These are phyloP conservation scores for Bugulina stolonifera DNA, from an alignment of 2,888 invertebrate species.

Conservation along the genomic window DNA sequence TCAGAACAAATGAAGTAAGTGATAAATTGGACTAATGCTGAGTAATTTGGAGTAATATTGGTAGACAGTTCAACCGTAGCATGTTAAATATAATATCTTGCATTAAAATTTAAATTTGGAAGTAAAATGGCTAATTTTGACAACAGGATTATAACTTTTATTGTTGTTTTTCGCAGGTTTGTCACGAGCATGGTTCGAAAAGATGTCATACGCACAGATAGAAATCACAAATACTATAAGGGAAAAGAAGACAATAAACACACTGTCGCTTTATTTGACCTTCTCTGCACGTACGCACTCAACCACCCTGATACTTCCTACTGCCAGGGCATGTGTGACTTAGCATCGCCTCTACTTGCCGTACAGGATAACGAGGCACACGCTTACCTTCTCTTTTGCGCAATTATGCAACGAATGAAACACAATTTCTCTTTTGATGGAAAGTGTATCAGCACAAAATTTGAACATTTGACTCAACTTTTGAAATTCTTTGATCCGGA, in stretches of 20 bases:
- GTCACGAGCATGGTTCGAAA: constrained; percentile 93
- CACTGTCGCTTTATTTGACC: constrained; percentile 84
- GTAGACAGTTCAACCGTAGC: too few relatives aligned
- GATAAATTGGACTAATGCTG: too few relatives aligned
- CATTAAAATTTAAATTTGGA: too few relatives aligned
- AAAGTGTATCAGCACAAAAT: constrained; percentile 86
- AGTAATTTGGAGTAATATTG: too few relatives aligned
- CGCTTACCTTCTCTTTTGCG: constrained; percentile 93
- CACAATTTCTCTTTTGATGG: constrained; percentile 83
- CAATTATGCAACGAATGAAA: constrained; percentile 80
- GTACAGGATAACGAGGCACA: constrained; percentile 94
- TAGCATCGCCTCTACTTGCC: constrained; percentile 89
- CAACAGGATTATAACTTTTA: background rate
- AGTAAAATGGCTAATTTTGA: too few relatives aligned
- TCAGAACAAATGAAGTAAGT: constrained; percentile 2
- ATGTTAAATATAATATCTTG: too few relatives aligned
- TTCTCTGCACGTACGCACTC: constrained; percentile 89
- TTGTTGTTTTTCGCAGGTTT: constrained; percentile 53
- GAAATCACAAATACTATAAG: constrained; percentile 82
- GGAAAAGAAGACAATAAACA: constrained; percentile 79
- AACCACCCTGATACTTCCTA: constrained; percentile 93
- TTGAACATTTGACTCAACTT: constrained; percentile 81
- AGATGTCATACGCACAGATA: constrained; percentile 90
- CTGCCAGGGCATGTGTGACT: constrained; percentile 93
- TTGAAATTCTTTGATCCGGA: constrained; percentile 86